Percentiles rank a stretch among this genome's conserved stretches.
Evolutionary conservation across 2,888 invertebrate genomes (phyloP).

Genomic region (Helleia helle): DNA sequence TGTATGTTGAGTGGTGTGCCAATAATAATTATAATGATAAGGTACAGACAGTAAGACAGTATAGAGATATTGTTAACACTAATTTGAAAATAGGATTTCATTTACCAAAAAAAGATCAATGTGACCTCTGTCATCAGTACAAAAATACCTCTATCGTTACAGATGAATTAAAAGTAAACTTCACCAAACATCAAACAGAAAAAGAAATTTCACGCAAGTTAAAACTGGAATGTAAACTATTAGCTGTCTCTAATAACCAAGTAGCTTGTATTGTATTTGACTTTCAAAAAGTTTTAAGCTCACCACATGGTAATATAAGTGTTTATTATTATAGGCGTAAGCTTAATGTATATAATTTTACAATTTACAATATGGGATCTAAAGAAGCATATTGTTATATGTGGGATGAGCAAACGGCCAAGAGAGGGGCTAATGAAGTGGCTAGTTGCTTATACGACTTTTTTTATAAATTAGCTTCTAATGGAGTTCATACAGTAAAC

Average conservation of each 20-base stretch:
- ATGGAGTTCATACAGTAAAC: background rate
- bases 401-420: too few relatives aligned
- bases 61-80: constrained; percentile 10
- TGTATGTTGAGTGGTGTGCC: constrained; percentile 10
- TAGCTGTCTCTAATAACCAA: constrained; percentile 1
- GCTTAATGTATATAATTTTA: constrained; percentile 8
- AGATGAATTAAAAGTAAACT: constrained; percentile 12
- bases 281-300: constrained; percentile 14
- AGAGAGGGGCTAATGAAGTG: too few relatives aligned
- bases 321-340: constrained; percentile 11
- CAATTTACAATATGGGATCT: background rate
- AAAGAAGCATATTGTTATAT: too few relatives aligned
- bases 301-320: constrained; percentile 12
- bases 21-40: constrained; percentile 7
- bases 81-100: constrained; percentile 13
- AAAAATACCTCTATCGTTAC: constrained; percentile 8
- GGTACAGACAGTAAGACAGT: constrained; percentile 13
- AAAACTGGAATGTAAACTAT: constrained; percentile 12
- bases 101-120: constrained; percentile 12
- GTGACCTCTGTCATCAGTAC: constrained; percentile 9
- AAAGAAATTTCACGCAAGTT: constrained; percentile 13
- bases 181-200: constrained; percentile 13
- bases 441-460: too few relatives aligned
- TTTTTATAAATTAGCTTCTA: background rate
- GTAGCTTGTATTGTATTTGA: constrained; percentile 12